Percentiles rank a stretch among this genome's conserved stretches.
Evolutionary conservation across 2,113 vertebrate species (phyloP).

Genomic region (Eptesicus fuscus): DNA sequence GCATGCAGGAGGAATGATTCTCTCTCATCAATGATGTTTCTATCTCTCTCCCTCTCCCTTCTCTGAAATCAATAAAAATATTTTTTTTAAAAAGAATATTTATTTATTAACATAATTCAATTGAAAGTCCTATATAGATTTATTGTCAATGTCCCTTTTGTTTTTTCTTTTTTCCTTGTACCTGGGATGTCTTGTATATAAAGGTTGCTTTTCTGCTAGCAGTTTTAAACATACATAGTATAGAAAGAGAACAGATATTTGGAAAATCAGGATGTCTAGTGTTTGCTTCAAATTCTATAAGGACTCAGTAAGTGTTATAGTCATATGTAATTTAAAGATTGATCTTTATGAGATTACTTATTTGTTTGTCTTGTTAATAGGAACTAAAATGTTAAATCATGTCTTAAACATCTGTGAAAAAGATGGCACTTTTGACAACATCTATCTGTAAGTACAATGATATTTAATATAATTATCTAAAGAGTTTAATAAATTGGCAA

Average conservation of each 20-base stretch:
- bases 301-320: not conserved
- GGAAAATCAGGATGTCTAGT: constrained; percentile 18
- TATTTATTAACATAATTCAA: not conserved
- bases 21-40: too few species aligned
- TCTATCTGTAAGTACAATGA: constrained; percentile 95
- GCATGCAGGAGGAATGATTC: too few species aligned
- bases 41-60: too few species aligned
- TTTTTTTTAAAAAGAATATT: not conserved
- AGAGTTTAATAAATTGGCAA: constrained; percentile 8
- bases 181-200: not conserved
- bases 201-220: not conserved
- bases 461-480: not conserved
- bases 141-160: not conserved
- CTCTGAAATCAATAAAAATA: too few species aligned
- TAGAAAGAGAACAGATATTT: not conserved
- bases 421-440: constrained; percentile 99
- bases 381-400: constrained; percentile 99
- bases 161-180: constrained; percentile 11
- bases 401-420: constrained; percentile 99
- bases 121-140: not conserved
- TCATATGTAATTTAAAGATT: constrained; percentile 19
- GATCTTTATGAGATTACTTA: constrained; percentile 29
- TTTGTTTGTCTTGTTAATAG: constrained; percentile 80
- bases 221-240: constrained; percentile 12
- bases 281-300: constrained; percentile 12